phyloP scores from a whole-genome alignment of 1,140 invertebrate species.

The Zophobas atratus region DNA sequence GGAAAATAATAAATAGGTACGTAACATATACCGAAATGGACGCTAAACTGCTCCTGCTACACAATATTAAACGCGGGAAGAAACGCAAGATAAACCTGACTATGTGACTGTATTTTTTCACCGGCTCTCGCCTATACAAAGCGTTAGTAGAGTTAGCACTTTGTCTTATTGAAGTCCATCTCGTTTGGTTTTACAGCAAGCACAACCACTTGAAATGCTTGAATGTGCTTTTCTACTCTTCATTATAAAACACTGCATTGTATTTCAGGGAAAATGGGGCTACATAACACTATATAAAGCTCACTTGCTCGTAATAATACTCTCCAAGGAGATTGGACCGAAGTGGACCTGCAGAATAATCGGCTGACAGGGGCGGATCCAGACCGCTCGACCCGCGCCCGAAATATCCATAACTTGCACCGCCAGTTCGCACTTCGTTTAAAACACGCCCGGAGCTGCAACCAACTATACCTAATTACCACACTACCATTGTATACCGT shows the following conservation, averaged over 20 bases:
- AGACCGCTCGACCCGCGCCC: not conserved
- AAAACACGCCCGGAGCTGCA: too few relatives aligned
- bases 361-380: constrained; percentile 15
- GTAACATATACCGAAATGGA: not conserved
- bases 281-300: constrained; percentile 60
- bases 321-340: constrained; percentile 42
- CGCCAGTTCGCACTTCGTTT: too few relatives aligned
- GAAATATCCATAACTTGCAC: not conserved
- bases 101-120: constrained; percentile 35
- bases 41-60: not conserved
- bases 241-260: constrained; percentile 60
- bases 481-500: too few relatives aligned
- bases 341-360: constrained; percentile 35
- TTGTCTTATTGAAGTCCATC: constrained; percentile 63
- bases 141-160: constrained; percentile 59
- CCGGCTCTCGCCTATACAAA: constrained; percentile 48
- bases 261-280: constrained; percentile 60
- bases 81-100: constrained; percentile 26
- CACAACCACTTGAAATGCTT: constrained; percentile 57
- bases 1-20: constrained; percentile 45
- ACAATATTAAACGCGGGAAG: constrained; percentile 2
- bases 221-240: constrained; percentile 64
- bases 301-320: constrained; percentile 46
- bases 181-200: constrained; percentile 59
- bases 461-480: too few relatives aligned